Evolutionary conservation across 2,888 invertebrate genomes (phyloP), one percentile per base, ranked within the genome.

Genomic region (Biston stratarius): DNA sequence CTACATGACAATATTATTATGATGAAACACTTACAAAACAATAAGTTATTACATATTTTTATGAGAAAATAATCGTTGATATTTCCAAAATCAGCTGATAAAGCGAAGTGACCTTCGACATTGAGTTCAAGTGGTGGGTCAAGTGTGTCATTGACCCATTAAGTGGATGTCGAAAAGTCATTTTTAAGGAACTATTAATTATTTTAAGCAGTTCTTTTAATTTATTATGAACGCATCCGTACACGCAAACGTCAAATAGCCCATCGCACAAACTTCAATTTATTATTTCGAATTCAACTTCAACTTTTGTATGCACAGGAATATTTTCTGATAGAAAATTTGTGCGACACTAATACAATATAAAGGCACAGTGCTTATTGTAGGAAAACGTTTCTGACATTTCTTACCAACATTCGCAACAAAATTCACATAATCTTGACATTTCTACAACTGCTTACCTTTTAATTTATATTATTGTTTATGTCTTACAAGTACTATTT

Each of bases 371-470:
- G 63, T 67, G 55, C 10, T n/a, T 12, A n/a, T 38, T 49, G 47
- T 49, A 59, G 59, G 59, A 67, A 68, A 61, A 40, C 47, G 40
- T 34, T 24, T 12, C 33, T 51, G 47, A 64, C 67, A 63, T 74
- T 78, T 78, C 76, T 70, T 78, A 72, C 85, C 85, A 85, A 84
- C 80, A 70, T 79, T 48, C 71, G 53, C 65, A 77, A 68, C 56
- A 49, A 52, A 76, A 77, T 60, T 70, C 56, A 71, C 64, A 69
- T 77, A 73, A 38, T 78, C 77, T 77, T 74, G 70, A 74, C 64
- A 62, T 63, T 69, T 59, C 67, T 68, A 34, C 66, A 71, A 61
- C 60, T 72, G 59, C 58, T 47, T 49, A 47, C 56, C 68, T 69
- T 65, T 70, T 55, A 44, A 33, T 1, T 2, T 33, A 2, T 3